phyloP scores from a whole-genome alignment of 2,888 invertebrate species.

The Ichneumoninae sp. region DNA sequence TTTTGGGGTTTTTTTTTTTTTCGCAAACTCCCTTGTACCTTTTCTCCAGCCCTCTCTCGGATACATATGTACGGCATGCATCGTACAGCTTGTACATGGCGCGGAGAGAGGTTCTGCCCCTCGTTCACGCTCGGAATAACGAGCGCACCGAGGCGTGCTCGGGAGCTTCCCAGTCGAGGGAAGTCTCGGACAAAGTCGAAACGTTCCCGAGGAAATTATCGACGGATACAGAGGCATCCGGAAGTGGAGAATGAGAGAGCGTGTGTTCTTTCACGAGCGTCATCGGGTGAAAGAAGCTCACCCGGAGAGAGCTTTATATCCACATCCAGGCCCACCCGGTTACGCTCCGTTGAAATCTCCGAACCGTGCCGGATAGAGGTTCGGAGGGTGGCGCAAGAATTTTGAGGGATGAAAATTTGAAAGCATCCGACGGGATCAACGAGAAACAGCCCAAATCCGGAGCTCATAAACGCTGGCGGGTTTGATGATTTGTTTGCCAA shows the following conservation, averaged over 20 bases:
- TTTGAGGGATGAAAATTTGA: background rate
- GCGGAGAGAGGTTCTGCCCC: slow-evolving; percentile 31
- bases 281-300: slow-evolving; percentile 43
- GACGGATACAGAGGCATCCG: background rate
- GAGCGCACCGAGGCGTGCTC: slow-evolving; percentile 56
- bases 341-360: slow-evolving; percentile 64
- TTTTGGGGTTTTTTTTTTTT: slow-evolving; percentile 68
- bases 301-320: background rate
- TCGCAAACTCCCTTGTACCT: slow-evolving; percentile 69
- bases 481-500: slow-evolving; percentile 78
- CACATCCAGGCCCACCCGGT: slow-evolving; percentile 24
- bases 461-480: slow-evolving; percentile 63
- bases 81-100: slow-evolving; percentile 19
- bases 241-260: slow-evolving; percentile 16
- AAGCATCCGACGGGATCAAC: slow-evolving; percentile 14
- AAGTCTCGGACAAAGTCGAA: slow-evolving; percentile 53
- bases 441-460: slow-evolving; percentile 32
- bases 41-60: slow-evolving; percentile 47
- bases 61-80: slow-evolving; percentile 12
- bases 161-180: slow-evolving; percentile 40
- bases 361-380: slow-evolving; percentile 8
- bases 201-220: slow-evolving; percentile 35
- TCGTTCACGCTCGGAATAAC: slow-evolving; percentile 67
- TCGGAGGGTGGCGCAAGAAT: slow-evolving; percentile 21
- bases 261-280: slow-evolving; percentile 4